Evolutionary conservation across 1,140 invertebrate species (phyloP).

Genomic region (Drosophila neocordata): DNA sequence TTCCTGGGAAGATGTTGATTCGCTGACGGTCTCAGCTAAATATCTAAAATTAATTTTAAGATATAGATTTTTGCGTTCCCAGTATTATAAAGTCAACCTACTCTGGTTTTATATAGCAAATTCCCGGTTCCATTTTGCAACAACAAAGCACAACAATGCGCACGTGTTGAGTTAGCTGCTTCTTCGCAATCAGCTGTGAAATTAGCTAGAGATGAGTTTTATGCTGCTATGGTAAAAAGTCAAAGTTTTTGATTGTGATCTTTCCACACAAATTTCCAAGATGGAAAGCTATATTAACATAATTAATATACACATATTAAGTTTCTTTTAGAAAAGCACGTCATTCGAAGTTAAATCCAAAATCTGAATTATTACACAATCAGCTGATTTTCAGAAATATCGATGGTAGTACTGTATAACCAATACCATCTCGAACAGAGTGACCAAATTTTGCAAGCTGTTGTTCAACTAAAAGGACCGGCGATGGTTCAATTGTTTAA

Average conservation of each 20-base stretch:
- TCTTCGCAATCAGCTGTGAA: slow-evolving; percentile 34
- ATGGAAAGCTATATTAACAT: neutral
- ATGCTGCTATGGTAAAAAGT: neutral
- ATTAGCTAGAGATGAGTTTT: neutral
- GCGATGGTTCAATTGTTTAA: slow-evolving; percentile 76
- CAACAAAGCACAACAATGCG: slow-evolving; percentile 29
- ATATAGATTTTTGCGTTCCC: neutral
- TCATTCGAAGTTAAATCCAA: neutral
- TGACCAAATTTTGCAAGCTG: neutral
- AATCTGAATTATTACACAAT: too few relatives aligned
- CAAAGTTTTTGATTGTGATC: neutral
- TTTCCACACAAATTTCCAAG: too few relatives aligned
- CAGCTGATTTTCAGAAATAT: too few relatives aligned
- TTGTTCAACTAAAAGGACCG: neutral
- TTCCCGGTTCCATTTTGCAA: slow-evolving; percentile 81
- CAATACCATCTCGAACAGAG: neutral
- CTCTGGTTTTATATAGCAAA: slow-evolving; percentile 85
- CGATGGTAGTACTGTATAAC: too few relatives aligned
- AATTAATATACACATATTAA: too few relatives aligned
- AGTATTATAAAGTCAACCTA: slow-evolving; percentile 41
- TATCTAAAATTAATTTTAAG: slow-evolving; percentile 26
- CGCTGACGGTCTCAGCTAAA: slow-evolving; percentile 31
- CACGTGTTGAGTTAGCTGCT: slow-evolving; percentile 36
- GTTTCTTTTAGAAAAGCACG: too few relatives aligned
- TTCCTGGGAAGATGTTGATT: neutral